phyloP scores from a whole-genome alignment of 53 echinoderm and acorn worm species.

The Holothuria scabra region DNA sequence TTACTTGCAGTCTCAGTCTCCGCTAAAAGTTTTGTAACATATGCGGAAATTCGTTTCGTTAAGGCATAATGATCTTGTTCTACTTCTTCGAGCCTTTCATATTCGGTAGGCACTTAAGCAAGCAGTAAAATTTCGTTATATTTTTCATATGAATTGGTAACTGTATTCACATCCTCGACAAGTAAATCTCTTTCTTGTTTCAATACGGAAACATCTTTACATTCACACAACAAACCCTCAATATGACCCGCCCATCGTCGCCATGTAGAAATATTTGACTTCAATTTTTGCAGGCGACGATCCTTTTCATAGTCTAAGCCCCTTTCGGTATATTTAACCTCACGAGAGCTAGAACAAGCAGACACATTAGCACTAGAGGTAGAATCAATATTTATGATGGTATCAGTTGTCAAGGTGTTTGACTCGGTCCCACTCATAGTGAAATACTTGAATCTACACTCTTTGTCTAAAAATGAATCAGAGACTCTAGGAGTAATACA shows the following conservation, averaged over 20 bases:
- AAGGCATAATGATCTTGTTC: conserved; percentile 2
- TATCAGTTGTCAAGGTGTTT: too few species aligned
- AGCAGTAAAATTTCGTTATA: not conserved
- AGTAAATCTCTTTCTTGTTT: conserved; percentile 5
- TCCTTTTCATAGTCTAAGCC: not conserved
- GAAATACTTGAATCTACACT: too few species aligned
- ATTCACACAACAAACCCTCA: not conserved
- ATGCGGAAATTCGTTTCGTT: not conserved
- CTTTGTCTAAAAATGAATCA: too few species aligned
- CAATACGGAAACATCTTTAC: not conserved
- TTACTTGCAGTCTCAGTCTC: not conserved
- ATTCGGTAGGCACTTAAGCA: not conserved
- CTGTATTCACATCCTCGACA: not conserved
- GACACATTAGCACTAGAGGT: too few species aligned
- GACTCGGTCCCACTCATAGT: too few species aligned
- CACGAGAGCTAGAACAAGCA: not conserved
- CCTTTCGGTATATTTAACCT: not conserved
- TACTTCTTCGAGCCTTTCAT: not conserved
- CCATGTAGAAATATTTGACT: not conserved
- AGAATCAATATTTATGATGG: too few species aligned
- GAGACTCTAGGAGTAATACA: too few species aligned
- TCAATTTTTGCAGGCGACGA: not conserved
- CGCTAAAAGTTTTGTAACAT: not conserved
- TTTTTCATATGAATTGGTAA: not conserved
- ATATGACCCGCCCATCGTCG: not conserved